Percentiles rank a stretch among this genome's conserved stretches.
Evolutionary conservation across 2,113 vertebrate genomes (phyloP).

Genomic region (Corydoras sp.): DNA sequence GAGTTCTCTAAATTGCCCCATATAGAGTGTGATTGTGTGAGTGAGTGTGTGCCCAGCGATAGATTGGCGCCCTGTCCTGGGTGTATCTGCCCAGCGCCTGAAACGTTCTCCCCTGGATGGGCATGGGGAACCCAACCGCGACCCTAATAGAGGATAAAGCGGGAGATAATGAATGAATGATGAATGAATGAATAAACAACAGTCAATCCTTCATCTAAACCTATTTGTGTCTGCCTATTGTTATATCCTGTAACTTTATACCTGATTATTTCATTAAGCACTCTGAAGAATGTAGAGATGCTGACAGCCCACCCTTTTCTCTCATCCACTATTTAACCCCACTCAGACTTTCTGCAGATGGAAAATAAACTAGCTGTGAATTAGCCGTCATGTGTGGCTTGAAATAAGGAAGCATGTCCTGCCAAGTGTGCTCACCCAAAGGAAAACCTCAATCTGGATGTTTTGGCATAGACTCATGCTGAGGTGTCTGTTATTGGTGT

Average conservation of each 20-base stretch:
- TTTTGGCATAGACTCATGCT: not conserved
- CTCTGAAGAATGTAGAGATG: not conserved
- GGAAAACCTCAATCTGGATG: not conserved
- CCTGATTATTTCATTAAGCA: not conserved
- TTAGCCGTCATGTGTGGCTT: constrained; percentile 21
- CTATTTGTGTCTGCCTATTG: not conserved
- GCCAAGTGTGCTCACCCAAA: constrained; percentile 6
- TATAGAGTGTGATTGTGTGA: too few relatives aligned
- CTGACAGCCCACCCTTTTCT: constrained; percentile 1
- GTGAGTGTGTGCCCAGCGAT: too few relatives aligned
- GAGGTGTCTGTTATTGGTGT: constrained; percentile 3
- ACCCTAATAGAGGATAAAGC: too few relatives aligned
- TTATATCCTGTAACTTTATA: not conserved
- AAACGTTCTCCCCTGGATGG: too few relatives aligned
- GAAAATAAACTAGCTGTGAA: constrained; percentile 4
- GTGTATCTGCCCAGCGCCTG: too few relatives aligned
- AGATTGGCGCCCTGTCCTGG: too few relatives aligned
- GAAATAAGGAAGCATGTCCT: constrained; percentile 9
- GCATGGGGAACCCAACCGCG: too few relatives aligned
- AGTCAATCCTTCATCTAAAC: not conserved
- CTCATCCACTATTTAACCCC: constrained; percentile 14
- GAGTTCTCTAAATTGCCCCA: too few relatives aligned
- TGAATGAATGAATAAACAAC: not conserved
- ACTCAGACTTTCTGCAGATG: constrained; percentile 9
- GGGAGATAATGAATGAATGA: too few relatives aligned